Evolutionary conservation across 2,797 vertebrate genomes (phyloP), one percentile per base, ranked within the genome.

Genomic region (Scolopax bukidnonensis): DNA sequence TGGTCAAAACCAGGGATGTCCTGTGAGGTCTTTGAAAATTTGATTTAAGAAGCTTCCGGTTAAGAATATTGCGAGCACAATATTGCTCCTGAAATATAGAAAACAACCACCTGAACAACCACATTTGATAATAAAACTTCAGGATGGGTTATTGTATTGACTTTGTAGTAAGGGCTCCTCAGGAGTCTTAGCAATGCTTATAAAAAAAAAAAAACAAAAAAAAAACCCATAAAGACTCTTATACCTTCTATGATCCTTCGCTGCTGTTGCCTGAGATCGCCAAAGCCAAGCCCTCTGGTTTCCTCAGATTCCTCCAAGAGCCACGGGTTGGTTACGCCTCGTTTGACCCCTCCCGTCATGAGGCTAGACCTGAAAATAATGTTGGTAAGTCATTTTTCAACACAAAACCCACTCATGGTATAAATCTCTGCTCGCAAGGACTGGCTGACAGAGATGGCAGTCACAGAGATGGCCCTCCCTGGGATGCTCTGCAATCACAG

Each of bases 181-280:
- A 40, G 13, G 82, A 71, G 51, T 2, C 19, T 36, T 36, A 70
- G 32, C 6, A 3, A 53, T 2, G 43, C 53, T 59, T 25, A 16
- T 0, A 40, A n/a, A 65, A 50, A 51, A 51, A 24, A 51, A 40
- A 40, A 13, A 24, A 50, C 45, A 38, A 4, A 36, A 36, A 36
- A 36, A 36, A 36, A 7, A 7, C 36, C 38, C 67, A 96, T 50
- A 59, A 57, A 40, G 25, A 33, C 60, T 74, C n/a, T 8, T 17
- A 83, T 98, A 99, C 99, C 99, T 97, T 99, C 98, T 41, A 99
- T 99, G 93, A 99, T 98, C 82, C 95, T 98, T 59, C 98, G 98
- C 95, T 99, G 99, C 95, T 99, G 99, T 85, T 99, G 98, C 95
- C 98, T 99, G 95, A 99, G 99, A 79, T 99, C 99, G 9, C 98